Evolutionary conservation across 2,113 vertebrate species (phyloP), one percentile per base, ranked within the genome.

Genomic region (Oryzias woworae): DNA sequence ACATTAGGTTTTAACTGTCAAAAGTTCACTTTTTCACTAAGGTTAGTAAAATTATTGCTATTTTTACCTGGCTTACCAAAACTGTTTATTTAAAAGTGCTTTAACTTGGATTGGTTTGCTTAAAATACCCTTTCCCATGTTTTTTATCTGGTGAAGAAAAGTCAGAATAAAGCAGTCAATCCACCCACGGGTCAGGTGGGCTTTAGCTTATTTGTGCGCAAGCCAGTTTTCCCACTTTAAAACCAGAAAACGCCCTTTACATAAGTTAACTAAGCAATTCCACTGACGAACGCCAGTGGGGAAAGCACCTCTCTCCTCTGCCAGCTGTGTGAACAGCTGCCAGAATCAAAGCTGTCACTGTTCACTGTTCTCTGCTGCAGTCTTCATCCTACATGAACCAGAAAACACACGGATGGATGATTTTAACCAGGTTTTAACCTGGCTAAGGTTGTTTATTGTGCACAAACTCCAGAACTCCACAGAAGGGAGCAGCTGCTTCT

Each of bases 231-330:
- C 26, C 59, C 52, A 74, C 61, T 78, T 74, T 56, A 67, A 45
- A 80, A 70, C 44, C 71, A 77, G 81, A 76, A 80, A 86, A 87
- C 80, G 85, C 66, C 73, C 76, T 82, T 65, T 46, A 54, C 52
- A 55, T 41, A 58, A 68, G 55, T 71, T 64, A 88, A 58, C 63
- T 74, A 56, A 83, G 60, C 75, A 45, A 55, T 68, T 73, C 65
- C 51, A 28, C 46, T 67, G 65, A 72, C 61, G 49, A 18, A 46
- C 82, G 84, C 81, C 83, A 88, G 78, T 68, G 74, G 65, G 84
- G 80, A 90, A 88, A 89, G 75, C 74, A 88, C 85, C 84, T 73
- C 69, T 66, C 44, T 20, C 24, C n/a, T 45, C 43, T 78, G 77
- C 73, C 75, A 73, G 63, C 48, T 52, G 20, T 48, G 56, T 46